Base-by-base conservation (phyloP, 2,888 invertebrate genomes). In the Rhingia campestris region DNA sequence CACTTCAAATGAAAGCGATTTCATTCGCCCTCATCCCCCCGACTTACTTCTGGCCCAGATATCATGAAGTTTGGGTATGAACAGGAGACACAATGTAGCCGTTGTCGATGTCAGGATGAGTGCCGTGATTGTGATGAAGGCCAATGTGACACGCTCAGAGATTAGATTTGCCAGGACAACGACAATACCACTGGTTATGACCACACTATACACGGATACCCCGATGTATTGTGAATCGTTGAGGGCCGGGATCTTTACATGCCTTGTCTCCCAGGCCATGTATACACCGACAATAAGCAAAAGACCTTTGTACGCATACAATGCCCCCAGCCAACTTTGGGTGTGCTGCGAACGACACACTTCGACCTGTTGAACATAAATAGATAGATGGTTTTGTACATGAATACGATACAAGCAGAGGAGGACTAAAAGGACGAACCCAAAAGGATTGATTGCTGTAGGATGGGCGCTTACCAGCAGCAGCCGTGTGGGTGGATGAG, bases 231-330 rank as follows among this genome's bases (percentile, higher is more conserved):
- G 96, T 4, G 97, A 97, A 92, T 98, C 98, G 92, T 98, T 98
- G 33, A 98, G 92, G 0, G 96, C 97, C 10, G 97, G 96, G 87
- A 98, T 97, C 92, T 97, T 97, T 32, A 98, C 97, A 90, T 96
- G 95, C 64, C 97, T 94, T 7, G 98, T 98, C 92, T 97, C 97
- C 98, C 98, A 98, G 0, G 98, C 98, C 97, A 98, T 97, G 92
- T 97, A 98, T 4, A 97, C 96, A 0, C 97, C 98, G 81, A 97
- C 97, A 37, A 97, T 94, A 12, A 98, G 93, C 14, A 98, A 93
- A 0, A 98, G 93, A 1, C 97, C 97, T 91, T 98, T 98, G 93
- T 98, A 98, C 6, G 95, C 96, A 91, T 97, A 98, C 9, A 98
- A 94, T 0, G 95, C 96, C 59, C 97, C 95, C n/a, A 97, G 93